Conservation (phyloP, 2,113 vertebrate species). For the Halichoerus grypus region DNA sequence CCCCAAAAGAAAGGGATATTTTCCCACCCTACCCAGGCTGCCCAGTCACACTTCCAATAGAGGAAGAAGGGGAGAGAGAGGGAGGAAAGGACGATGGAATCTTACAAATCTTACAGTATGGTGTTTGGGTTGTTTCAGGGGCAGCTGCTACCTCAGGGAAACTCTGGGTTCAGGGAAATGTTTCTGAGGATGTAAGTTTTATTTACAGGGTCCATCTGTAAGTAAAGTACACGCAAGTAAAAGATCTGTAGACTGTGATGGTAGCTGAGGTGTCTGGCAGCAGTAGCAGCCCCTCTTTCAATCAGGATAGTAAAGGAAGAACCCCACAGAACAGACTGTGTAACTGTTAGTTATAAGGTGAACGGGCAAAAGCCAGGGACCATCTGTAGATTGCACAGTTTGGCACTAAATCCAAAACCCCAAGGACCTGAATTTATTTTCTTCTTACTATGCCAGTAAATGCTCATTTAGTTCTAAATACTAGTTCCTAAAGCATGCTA, state of each 20-base stretch:
- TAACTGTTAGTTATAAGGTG: background rate
- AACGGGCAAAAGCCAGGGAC: background rate
- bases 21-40: background rate
- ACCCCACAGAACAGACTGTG: background rate
- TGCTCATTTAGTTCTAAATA: slow-evolving; percentile 69
- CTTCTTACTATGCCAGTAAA: slow-evolving; percentile 70
- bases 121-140: background rate
- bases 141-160: background rate
- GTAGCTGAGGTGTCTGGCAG: background rate
- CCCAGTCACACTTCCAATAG: background rate
- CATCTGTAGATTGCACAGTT: slow-evolving; percentile 3
- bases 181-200: background rate
- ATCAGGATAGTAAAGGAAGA: background rate
- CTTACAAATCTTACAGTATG: background rate
- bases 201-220: background rate
- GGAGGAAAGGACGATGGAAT: background rate
- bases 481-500: slow-evolving; percentile 58
- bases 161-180: background rate
- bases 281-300: background rate
- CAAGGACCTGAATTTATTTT: slow-evolving; percentile 76
- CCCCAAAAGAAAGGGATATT: background rate
- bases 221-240: background rate
- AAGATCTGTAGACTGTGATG: background rate
- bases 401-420: slow-evolving; percentile 35
- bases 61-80: accelerated